phyloP scores from a whole-genome alignment of 2,888 invertebrate genomes.

The Callyntrura guangdongensis region DNA sequence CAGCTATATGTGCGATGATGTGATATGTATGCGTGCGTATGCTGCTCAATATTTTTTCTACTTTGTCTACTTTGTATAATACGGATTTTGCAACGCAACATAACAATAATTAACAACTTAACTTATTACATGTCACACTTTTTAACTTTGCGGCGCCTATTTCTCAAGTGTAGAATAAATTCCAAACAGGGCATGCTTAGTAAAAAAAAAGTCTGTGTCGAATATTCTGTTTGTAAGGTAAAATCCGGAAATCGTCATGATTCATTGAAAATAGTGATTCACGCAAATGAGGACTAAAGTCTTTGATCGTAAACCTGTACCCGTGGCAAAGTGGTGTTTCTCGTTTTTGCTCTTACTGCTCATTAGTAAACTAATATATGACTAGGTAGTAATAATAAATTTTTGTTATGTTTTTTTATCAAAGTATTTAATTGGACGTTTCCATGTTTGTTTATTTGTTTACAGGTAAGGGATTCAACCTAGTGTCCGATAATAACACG shows the following conservation, averaged over 20 bases:
- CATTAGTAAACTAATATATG: background rate
- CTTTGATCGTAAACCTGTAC: background rate
- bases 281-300: background rate
- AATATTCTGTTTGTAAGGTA: background rate
- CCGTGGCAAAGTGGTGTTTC: background rate
- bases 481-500: background rate
- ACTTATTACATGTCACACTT: constrained; percentile 56
- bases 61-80: constrained; percentile 2
- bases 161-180: background rate
- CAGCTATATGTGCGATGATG: background rate
- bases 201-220: background rate
- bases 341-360: background rate
- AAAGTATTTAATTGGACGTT: constrained; percentile 6
- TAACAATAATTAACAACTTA: constrained; percentile 52
- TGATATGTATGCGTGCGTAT: background rate
- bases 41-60: constrained; percentile 28
- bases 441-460: background rate
- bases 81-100: constrained; percentile 41
- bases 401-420: background rate
- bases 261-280: background rate
- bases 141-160: constrained; percentile 38
- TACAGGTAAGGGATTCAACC: constrained; percentile 17
- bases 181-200: background rate
- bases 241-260: constrained; percentile 22
- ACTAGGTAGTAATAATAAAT: background rate